Conservation (phyloP, 2,113 vertebrate genomes). For the Dolichotis patagonum region DNA sequence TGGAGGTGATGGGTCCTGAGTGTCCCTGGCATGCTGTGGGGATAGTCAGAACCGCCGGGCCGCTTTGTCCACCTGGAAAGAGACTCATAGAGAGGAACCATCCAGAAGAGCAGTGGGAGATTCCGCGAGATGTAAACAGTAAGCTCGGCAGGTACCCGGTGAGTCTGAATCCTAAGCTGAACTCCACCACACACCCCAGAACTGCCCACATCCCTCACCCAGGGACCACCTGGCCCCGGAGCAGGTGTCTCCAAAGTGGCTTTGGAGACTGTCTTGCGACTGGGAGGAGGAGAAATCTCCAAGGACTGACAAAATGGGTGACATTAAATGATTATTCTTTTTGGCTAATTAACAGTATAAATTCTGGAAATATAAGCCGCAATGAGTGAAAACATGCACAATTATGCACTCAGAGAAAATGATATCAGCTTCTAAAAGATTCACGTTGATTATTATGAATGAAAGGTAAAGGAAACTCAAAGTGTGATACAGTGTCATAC, state of each 20-base stretch:
- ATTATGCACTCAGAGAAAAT: neutral
- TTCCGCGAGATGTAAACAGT: neutral
- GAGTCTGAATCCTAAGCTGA: neutral
- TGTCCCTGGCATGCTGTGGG: neutral
- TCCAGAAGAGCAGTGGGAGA: neutral
- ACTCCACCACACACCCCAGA: neutral
- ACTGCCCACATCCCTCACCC: neutral
- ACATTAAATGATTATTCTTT: neutral
- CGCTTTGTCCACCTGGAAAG: neutral
- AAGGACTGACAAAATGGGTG: neutral
- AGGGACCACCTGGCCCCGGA: too few species aligned
- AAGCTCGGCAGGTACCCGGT: neutral
- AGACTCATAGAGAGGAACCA: neutral
- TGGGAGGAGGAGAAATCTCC: neutral
- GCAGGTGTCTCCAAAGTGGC: accelerated
- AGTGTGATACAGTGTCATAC: neutral
- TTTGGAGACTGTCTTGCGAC: neutral
- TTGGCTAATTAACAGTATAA: neutral
- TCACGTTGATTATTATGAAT: neutral
- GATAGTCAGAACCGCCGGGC: neutral
- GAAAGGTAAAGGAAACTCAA: neutral
- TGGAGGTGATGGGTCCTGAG: neutral
- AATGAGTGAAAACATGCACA: neutral
- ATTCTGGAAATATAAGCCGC: neutral
- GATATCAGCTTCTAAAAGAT: neutral